Base-by-base conservation (phyloP, 1,140 invertebrate species). In the Batillaria attramentaria region DNA sequence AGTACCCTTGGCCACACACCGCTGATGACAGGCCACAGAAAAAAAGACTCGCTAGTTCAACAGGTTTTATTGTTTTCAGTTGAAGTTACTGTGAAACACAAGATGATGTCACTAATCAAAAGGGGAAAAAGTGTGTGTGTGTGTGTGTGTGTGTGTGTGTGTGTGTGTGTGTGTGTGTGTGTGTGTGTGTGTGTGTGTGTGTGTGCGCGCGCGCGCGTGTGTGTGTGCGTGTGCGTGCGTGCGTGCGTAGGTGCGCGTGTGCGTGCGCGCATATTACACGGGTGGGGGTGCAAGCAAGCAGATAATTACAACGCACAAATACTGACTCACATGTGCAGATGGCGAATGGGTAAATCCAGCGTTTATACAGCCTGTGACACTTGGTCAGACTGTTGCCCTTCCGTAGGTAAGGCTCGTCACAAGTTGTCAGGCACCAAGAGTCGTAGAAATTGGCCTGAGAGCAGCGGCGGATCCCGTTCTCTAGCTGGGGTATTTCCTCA, bases 81-180 rank as follows among this genome's bases (percentile, higher is more conserved):
- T n/a, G n/a, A n/a, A n/a, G n/a, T n/a, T n/a, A n/a, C n/a, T n/a
- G n/a, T n/a, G n/a, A n/a, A n/a, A n/a, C n/a, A n/a, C n/a, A n/a
- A n/a, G n/a, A n/a, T n/a, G n/a, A 50, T 24, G 24, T 10, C 24
- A 50, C 46, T 13, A 50, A 50, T 13, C 46, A 24, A 50, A 8
- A 13, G 24, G 10, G 46, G 46, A 50, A 60, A 20, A 24, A n/a
- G 57, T 60, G 57, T 60, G 57, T 60, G 57, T n/a, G 57, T 60
- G 57, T 60, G 24, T 60, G 57, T n/a, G 57, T 60, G 57, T n/a
- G 57, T n/a, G 57, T 60, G 57, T n/a, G 57, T 60, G 57, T n/a
- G 57, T 60, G 57, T n/a, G 57, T 60, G 57, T 13, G 57, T 60
- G 57, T 60, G 57, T 60, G 8, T 60, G 57, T 24, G 24, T 24